Evolutionary conservation across 2,113 vertebrate species (phyloP), one percentile per base, ranked within the genome.

Genomic region (Lethenteron camtschaticum): DNA sequence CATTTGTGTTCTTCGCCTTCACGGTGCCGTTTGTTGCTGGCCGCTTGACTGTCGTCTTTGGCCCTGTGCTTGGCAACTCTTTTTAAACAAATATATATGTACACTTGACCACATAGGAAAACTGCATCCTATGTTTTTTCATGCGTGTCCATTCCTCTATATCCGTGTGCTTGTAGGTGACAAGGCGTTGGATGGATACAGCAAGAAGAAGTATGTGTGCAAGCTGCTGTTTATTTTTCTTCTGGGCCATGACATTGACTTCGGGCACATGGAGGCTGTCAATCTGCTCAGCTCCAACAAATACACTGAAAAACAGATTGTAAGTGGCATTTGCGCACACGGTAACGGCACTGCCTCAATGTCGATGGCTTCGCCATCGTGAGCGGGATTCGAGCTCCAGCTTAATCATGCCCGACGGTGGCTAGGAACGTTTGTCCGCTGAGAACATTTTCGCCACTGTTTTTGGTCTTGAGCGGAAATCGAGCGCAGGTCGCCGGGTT

Each of bases 281-380:
- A 92, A 92, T 79, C 80, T 92, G 77, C 83, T 92, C 10, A 92
- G 89, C 76, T 92, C 89, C 76, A 92, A 92, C 77, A 92, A 91
- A 74, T 92, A 92, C 81, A 92, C 89, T 0, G 88, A 92, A 78
- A 92, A 92, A 76, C 89, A 92, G 77, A 92, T 92, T 55, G 89
- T 92, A 81, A 85, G 87, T 85, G 41, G 13, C 10, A 13, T 71
- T 2, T 59, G 3, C 57, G 5, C 5, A 11, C 55, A n/a, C 55
- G 24, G 59, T 12, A 13, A 3, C 12, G 13, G n/a, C 14, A 2
- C 10, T 9, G 4, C 16, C 16, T 10, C n/a, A 9, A 24, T 12
- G 7, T 3, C 8, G 11, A 6, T 13, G 57, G 58, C 12, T 3
- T 10, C 20, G 12, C n/a, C 10, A 16, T 24, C 13, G 63, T 10